Evolutionary conservation across 1,140 invertebrate genomes (phyloP).

Genomic region (Phenacoccus solenopsis): DNA sequence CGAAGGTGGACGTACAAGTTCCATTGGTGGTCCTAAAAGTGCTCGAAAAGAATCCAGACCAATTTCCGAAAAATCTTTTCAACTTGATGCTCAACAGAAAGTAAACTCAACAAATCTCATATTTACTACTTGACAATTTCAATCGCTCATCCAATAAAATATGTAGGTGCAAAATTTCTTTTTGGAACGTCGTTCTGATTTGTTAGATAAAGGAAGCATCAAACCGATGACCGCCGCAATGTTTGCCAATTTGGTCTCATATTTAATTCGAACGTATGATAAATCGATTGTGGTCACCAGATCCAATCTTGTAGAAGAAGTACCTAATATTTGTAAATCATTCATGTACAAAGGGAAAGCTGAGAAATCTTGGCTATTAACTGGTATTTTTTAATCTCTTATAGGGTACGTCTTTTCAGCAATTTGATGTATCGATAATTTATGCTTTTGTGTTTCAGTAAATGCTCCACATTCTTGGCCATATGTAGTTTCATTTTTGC

Average conservation of each 20-base stretch:
- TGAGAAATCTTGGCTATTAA: constrained; percentile 18
- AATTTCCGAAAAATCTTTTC: background rate
- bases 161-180: constrained; percentile 11
- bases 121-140: background rate
- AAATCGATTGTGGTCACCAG: background rate
- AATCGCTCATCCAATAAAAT: constrained; percentile 4
- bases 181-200: background rate
- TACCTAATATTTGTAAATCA: background rate
- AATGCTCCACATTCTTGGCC: constrained; percentile 19
- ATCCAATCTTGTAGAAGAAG: background rate
- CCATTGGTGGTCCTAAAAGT: constrained; percentile 5
- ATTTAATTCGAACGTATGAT: background rate
- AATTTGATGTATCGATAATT: background rate
- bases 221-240: constrained; percentile 16
- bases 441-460: background rate
- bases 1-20: background rate
- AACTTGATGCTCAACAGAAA: background rate
- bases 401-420: background rate
- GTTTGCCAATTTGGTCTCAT: constrained; percentile 7
- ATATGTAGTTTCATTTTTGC: background rate
- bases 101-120: background rate
- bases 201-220: constrained; percentile 12
- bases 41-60: constrained; percentile 5
- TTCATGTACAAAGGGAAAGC: constrained; percentile 11
- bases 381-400: constrained; percentile 5